phyloP scores from a whole-genome alignment of 2,113 vertebrate species.

The Balaeniceps rex region DNA sequence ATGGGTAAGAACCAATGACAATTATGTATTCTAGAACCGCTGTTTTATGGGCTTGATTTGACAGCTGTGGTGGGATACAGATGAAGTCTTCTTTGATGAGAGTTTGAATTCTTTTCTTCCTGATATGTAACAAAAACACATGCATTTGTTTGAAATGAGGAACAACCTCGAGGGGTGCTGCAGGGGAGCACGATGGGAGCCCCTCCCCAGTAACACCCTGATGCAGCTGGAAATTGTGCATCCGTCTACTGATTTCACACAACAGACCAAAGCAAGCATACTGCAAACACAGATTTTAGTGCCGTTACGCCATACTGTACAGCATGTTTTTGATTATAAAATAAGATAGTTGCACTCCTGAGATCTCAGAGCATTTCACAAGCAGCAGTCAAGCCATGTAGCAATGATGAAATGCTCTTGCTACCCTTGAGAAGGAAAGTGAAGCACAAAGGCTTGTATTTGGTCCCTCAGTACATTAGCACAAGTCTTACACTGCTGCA shows the following conservation, averaged over 20 bases:
- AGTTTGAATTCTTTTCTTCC: not conserved
- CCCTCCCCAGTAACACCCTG: too few species aligned
- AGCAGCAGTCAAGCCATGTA: not conserved
- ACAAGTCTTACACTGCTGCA: not conserved
- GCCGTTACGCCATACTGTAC: too few species aligned
- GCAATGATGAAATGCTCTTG: not conserved
- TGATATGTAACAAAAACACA: not conserved
- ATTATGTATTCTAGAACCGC: fast-evolving
- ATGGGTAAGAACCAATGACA: conserved; percentile 81
- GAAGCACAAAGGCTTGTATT: not conserved
- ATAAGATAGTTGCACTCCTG: not conserved
- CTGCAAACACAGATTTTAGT: not conserved
- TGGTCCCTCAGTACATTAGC: not conserved
- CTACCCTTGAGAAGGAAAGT: not conserved
- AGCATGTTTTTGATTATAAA: not conserved
- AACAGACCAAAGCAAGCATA: not conserved
- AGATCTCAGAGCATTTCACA: not conserved
- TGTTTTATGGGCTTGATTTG: not conserved
- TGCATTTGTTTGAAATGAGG: fast-evolving
- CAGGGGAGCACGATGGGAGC: not conserved
- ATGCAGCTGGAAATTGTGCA: fast-evolving
- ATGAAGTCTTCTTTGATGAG: not conserved
- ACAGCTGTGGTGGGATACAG: not conserved
- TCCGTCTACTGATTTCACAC: fast-evolving
- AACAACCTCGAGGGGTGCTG: not conserved